Evolutionary conservation across 2,888 invertebrate species (phyloP), one percentile per base, ranked within the genome.

Genomic region (Tetanocera ferruginea): DNA sequence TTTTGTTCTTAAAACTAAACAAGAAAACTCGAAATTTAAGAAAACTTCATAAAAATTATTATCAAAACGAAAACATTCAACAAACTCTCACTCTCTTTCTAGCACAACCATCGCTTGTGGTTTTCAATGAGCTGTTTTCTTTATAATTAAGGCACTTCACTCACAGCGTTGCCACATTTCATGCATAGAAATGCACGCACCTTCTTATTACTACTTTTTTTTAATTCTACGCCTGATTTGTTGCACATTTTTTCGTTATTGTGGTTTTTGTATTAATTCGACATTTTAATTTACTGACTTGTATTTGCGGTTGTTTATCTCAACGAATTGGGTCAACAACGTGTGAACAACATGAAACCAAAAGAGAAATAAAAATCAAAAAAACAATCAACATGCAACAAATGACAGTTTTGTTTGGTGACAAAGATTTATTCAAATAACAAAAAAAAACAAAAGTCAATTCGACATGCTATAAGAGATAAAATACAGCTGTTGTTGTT

Each of bases 271-370:
- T 34, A 55, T 62, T 69, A 17, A 76, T 70, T 62, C 43, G 76
- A 76, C 76, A 76, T 76, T 76, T 76, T 51, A 76, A 76, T 76
- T 60, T 57, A 76, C 70, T 60, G 76, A 25, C 49, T 60, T 60
- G 52, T 60, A 70, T 69, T 49, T 60, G 60, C 73, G 73, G 25
- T 62, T 71, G 55, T 71, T 71, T 28, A 34, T 23, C 25, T 49
- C 73, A 60, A 3, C 17, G 17, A 73, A 73, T 60, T 73, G 49
- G 62, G 73, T 60, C 76, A 76, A 76, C 51, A 49, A 69, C 19
- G 67, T 69, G 49, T 69, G 37, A 69, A 66, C 25, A 51, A 3
- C 17, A 52, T 11, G 25, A 28, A 28, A 9, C 11, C 17, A 70
- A 57, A 34, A 67, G 25, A 25, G 34, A n/a, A 28, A 11, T 2